Percentiles rank a stretch among this genome's conserved stretches.
Conservation (phyloP, 35 echinoderm and acorn worm species). For the Lytechinus pictus region DNA sequence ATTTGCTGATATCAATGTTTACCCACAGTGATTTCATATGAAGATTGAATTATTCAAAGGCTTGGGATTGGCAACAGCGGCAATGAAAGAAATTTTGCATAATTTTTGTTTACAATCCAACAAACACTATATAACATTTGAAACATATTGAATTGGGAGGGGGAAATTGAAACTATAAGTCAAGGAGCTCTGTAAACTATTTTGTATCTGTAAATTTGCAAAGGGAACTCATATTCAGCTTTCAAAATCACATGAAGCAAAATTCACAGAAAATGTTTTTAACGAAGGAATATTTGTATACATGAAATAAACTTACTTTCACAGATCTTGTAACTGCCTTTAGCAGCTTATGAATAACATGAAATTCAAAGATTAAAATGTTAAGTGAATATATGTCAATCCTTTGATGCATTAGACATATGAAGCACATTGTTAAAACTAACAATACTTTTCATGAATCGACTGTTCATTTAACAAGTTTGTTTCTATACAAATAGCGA, state of each 20-base stretch:
- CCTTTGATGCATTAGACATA: neutral
- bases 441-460: neutral
- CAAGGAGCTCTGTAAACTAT: neutral
- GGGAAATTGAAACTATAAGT: neutral
- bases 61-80: neutral
- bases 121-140: neutral
- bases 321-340: constrained; percentile 45
- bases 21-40: neutral
- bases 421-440: neutral
- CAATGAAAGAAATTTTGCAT: neutral
- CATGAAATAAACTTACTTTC: constrained; percentile 29
- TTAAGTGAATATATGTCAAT: neutral
- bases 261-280: neutral
- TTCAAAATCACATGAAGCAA: neutral
- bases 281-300: neutral
- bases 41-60: neutral
- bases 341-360: constrained; percentile 44
- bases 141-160: neutral
- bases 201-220: neutral
- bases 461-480: too few relatives aligned
- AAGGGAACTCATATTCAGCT: neutral
- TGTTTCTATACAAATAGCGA: too few relatives aligned
- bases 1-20: neutral
- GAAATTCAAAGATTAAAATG: constrained; percentile 27
- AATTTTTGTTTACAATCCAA: neutral